These are phyloP conservation scores for Lasioglossum albipes DNA, from an alignment of 1,140 invertebrate species.

Conservation along the genomic window DNA sequence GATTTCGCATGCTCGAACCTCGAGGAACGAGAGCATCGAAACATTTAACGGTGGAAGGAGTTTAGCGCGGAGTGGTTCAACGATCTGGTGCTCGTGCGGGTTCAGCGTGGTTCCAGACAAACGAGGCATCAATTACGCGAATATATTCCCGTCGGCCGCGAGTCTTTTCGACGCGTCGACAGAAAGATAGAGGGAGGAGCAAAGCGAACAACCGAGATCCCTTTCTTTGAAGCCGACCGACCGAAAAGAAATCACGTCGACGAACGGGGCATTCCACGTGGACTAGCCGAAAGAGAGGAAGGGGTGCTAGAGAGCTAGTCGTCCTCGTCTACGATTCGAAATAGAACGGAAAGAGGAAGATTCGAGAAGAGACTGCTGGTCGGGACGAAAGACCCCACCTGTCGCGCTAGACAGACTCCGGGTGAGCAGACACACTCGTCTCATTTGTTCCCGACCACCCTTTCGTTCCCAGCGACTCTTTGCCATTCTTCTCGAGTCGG, in stretches of 20 bases:
- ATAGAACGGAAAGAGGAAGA: conserved; percentile 10
- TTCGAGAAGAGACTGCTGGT: conserved; percentile 7
- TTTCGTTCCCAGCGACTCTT: neutral
- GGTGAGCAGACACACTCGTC: neutral
- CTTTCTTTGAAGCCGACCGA: neutral
- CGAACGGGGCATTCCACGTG: too few species aligned
- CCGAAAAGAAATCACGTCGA: neutral
- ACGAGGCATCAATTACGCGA: neutral
- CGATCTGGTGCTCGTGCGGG: too few species aligned
- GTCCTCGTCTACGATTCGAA: neutral
- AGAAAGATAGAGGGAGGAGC: neutral
- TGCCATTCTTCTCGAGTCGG: neutral
- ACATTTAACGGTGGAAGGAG: too few species aligned
- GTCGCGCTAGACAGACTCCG: neutral
- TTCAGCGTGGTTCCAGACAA: neutral
- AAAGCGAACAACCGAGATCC: neutral
- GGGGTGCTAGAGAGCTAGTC: neutral
- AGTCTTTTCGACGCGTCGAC: neutral
- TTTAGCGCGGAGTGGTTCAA: too few species aligned
- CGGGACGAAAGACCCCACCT: neutral
- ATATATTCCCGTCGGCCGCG: neutral
- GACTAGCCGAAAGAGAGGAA: too few species aligned
- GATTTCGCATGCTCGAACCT: too few species aligned
- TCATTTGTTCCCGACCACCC: neutral
- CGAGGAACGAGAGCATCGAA: too few species aligned